Evolutionary conservation across 1,140 invertebrate genomes (phyloP), one percentile per base, ranked within the genome.

Genomic region (Archegozetes longisetosus): DNA sequence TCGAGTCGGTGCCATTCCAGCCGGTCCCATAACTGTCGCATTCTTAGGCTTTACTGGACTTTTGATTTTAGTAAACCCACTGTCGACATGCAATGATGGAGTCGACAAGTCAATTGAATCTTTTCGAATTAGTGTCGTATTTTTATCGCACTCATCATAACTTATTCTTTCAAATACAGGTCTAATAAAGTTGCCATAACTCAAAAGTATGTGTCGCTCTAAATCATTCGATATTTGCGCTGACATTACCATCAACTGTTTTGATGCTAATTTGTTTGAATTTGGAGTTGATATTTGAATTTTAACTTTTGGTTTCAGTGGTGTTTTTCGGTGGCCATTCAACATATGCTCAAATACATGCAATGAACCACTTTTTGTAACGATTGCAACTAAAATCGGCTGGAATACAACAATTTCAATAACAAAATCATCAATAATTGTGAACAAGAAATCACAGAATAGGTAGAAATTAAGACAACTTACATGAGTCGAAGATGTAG

Each of bases 301-400:
- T 53, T 24, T 51, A 9, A 24, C 9, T 51, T n/a, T 20, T 22
- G 49, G 4, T 27, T 13, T 26, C 20, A 24, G 20, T 13, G 25
- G 26, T 26, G 20, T 26, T 9, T 27, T 23, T 12, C n/a, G n/a
- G 20, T 53, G 20, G 12, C 13, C 25, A 53, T 28, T 28, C 20
- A 53, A 53, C 3, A 23, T 12, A 27, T 53, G 52, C 20, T 55
- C 54, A 55, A 55, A 55, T 6, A 55, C 46, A 55, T 55, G 22
- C 13, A 55, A 26, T 40, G 14, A 32, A 46, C 54, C 54, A 46
- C 28, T 55, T 46, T 27, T 23, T 13, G 54, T 40, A n/a, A 55
- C 26, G 1, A 32, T 40, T 55, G 40, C 17, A 17, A 55, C 46
- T 40, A 40, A 55, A 2, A 47, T 3, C 2, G 32, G 22, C 54